These are phyloP conservation scores for Asbolus verrucosus DNA, from an alignment of 1,140 invertebrate genomes.

Conservation along the genomic window DNA sequence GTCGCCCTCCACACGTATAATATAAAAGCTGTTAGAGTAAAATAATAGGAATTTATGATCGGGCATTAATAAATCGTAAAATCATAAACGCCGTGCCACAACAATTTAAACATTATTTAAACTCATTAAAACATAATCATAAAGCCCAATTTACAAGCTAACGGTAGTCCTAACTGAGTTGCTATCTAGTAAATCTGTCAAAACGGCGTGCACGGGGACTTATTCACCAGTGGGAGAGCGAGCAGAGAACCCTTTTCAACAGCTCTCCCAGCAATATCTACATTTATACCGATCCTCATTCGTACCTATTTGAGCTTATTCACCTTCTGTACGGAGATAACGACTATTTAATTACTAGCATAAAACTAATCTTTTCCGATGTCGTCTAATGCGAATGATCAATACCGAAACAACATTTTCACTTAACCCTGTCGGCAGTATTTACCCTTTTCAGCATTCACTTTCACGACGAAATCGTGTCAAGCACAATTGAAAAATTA, in stretches of 20 bases:
- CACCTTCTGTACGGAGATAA: conserved; percentile 29
- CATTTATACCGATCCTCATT: conserved; percentile 31
- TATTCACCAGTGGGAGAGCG: conserved; percentile 32
- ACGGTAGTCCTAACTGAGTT: conserved; percentile 42
- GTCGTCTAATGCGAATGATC: not conserved
- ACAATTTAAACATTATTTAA: conserved; percentile 46
- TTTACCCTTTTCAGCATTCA: no score
- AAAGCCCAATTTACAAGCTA: conserved; percentile 39
- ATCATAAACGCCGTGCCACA: conserved; percentile 39
- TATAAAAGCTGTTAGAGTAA: conserved; percentile 23
- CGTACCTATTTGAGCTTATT: conserved; percentile 37
- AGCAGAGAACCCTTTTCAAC: conserved; percentile 38
- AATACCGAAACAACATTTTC: not conserved
- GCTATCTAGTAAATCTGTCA: conserved; percentile 44
- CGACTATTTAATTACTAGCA: conserved; percentile 29
- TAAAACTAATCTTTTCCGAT: conserved; percentile 23
- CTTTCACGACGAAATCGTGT: no score
- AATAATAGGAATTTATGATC: conserved; percentile 41
- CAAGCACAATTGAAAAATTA: no score
- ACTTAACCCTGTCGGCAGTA: no score
- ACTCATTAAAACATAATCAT: conserved; percentile 45
- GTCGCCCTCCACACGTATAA: conserved; percentile 11
- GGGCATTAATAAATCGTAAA: conserved; percentile 44
- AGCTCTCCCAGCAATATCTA: conserved; percentile 37
- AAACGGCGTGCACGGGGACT: conserved; percentile 40